A percentile compares a stretch with the other conserved stretches of the same genome.
Conservation (phyloP, 2,113 vertebrate species). For the Oreochromis aureus region DNA sequence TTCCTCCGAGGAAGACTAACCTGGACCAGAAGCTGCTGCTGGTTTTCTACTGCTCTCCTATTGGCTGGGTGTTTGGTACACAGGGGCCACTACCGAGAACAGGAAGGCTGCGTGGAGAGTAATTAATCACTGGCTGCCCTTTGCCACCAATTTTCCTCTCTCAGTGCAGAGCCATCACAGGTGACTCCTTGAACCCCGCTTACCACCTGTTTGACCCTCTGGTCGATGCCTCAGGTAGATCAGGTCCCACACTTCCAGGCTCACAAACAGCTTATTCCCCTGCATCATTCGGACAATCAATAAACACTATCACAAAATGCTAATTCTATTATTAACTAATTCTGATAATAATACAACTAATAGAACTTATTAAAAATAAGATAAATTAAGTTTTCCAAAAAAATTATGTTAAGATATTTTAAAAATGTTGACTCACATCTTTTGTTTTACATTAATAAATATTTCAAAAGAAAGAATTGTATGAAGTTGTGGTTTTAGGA, state of each 20-base stretch:
- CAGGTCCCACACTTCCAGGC: background rate
- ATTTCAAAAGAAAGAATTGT: background rate
- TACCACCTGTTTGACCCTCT: background rate
- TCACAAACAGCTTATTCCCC: background rate
- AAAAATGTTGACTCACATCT: background rate
- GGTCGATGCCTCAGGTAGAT: background rate
- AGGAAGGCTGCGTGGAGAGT: no score
- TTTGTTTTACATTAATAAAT: background rate
- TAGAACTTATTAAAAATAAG: fast-evolving
- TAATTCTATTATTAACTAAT: background rate
- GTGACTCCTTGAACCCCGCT: background rate
- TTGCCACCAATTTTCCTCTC: no score
- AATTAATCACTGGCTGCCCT: no score
- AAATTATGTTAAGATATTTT: background rate
- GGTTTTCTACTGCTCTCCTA: background rate
- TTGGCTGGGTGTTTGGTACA: no score
- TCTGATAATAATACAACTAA: background rate
- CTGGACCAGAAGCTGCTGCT: background rate
- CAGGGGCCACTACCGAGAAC: no score
- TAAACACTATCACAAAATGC: background rate
- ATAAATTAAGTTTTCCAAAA: background rate
- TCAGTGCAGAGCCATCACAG: no score
- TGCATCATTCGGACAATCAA: background rate
- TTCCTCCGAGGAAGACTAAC: background rate
- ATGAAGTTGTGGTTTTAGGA: background rate